phyloP scores from a whole-genome alignment of 2,888 invertebrate genomes.

The Pheosia tremula region DNA sequence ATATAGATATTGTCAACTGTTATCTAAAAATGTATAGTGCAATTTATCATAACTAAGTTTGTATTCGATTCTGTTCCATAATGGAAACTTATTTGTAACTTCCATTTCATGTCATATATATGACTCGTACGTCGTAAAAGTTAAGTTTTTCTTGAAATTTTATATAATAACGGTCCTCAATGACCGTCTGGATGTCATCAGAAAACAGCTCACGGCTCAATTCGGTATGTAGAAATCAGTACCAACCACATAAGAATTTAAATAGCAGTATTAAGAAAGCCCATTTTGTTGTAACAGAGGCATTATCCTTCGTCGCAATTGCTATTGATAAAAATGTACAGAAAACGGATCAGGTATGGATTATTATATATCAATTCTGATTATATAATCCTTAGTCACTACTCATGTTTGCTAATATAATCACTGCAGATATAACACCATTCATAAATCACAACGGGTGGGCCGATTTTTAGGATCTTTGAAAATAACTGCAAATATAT shows the following conservation, averaged over 20 bases:
- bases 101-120: too few species aligned
- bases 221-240: conserved; percentile 49
- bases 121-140: conserved; percentile 3
- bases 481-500: too few species aligned
- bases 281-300: conserved; percentile 31
- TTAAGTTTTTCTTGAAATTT: conserved; percentile 11
- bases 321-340: conserved; percentile 8
- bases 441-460: too few species aligned
- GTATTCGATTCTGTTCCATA: too few species aligned
- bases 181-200: conserved; percentile 27
- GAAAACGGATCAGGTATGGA: not conserved
- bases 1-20: too few species aligned
- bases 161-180: conserved; percentile 4
- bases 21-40: too few species aligned
- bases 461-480: too few species aligned
- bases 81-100: too few species aligned
- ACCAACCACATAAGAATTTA: conserved; percentile 37
- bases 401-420: too few species aligned
- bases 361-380: not conserved
- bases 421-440: too few species aligned
- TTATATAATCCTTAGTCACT: too few species aligned
- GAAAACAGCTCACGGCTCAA: conserved; percentile 42
- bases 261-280: conserved; percentile 39
- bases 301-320: conserved; percentile 9
- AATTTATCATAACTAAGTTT: too few species aligned